Base-by-base conservation (phyloP, 1,140 invertebrate species). In the Andricus grossulariae region DNA sequence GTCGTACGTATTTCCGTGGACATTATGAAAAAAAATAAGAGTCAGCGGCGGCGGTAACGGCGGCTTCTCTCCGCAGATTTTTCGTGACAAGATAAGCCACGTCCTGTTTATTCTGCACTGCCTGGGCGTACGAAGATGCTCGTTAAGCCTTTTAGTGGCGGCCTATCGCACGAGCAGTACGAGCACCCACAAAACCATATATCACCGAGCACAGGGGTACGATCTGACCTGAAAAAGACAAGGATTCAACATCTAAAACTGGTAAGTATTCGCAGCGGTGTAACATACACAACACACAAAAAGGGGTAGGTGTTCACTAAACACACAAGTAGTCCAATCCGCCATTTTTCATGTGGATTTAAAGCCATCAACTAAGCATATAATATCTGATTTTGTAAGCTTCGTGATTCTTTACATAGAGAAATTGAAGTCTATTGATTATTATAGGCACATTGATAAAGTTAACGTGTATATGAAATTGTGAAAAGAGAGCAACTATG, bases 51-150 rank as follows among this genome's bases (percentile, higher is more conserved):
- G 50, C 54, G 25, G 72, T 57, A 72, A 50, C 78, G 77, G 81
- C 72, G 82, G 80, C 82, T 86, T 85, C 85, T 83, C 85, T 84
- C 77, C 79, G 87, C 88, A 88, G 89, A 90, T 90, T 90, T 90
- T 90, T 90, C 89, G 89, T 90, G 87, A 90, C 88, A 88, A 90
- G 90, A 91, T 91, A 91, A 91, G 89, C 88, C 89, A 91, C 90
- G 90, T 91, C 86, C 89, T 90, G 88, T 90, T 90, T 90, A 87
- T 87, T 88, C 86, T 87, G 75, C 83, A 84, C 85, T 87, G 83
- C 82, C 82, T 84, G 85, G 80, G 86, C 85, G 85, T 87, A 88
- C 87, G 86, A 91, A 91, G 89, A 90, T 90, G 88, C 89, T 91
- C 89, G 88, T 90, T 90, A 90, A 91, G 88, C 88, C 89, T 89